phyloP scores from a whole-genome alignment of 2,113 vertebrate genomes.

The Platanista minor region DNA sequence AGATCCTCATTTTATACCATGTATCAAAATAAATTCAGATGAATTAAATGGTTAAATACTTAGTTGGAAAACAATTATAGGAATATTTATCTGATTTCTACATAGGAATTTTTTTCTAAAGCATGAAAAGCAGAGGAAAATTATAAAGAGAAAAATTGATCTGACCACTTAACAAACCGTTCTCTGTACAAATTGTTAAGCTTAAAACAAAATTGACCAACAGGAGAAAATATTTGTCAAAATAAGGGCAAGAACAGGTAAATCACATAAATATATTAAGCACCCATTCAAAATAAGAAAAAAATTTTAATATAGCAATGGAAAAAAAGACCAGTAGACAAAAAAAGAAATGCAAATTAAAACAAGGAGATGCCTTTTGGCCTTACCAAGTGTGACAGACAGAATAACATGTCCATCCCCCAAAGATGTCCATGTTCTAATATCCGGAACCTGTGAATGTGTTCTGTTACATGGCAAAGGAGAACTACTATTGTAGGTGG shows the following conservation, averaged over 20 bases:
- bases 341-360: background rate
- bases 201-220: background rate
- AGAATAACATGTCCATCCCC: background rate
- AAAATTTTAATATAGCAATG: background rate
- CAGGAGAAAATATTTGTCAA: background rate
- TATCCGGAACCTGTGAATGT: background rate
- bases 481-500: background rate
- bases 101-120: background rate
- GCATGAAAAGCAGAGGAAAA: background rate
- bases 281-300: background rate
- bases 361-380: background rate
- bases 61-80: background rate
- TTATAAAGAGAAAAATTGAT: background rate
- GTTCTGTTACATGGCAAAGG: background rate
- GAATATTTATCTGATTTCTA: background rate
- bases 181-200: background rate
- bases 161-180: background rate
- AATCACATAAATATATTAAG: background rate
- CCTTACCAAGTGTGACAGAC: background rate
- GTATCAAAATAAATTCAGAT: slow-evolving; percentile 21
- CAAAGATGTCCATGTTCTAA: background rate
- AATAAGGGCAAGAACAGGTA: background rate
- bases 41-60: background rate
- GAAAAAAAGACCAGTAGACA: background rate
- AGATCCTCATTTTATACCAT: background rate